phyloP scores from a whole-genome alignment of 2,888 invertebrate genomes.

The Tanytarsus gracilentus region DNA sequence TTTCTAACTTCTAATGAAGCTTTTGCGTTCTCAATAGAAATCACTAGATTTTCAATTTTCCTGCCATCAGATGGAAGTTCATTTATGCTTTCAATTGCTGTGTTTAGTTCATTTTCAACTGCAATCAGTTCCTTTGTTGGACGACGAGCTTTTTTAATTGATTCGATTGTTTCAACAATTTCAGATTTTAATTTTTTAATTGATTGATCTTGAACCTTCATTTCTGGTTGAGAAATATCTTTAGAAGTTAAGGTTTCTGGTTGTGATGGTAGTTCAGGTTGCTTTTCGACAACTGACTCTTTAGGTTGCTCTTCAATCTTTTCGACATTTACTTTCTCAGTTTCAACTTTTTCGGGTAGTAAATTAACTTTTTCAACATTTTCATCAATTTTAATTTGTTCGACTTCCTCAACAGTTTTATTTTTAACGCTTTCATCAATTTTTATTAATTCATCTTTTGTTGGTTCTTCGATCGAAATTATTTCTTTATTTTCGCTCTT shows the following conservation, averaged over 20 bases:
- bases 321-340: not conserved
- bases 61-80: conserved; percentile 31
- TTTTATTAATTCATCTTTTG: not conserved
- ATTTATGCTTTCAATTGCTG: conserved; percentile 21
- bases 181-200: conserved; percentile 29
- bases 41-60: too few relatives aligned
- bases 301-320: not conserved
- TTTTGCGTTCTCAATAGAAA: conserved; percentile 20
- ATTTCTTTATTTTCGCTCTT: conserved; percentile 12
- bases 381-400: too few relatives aligned
- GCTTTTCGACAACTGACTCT: conserved; percentile 20
- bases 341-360: not conserved
- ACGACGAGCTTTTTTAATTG: conserved; percentile 14
- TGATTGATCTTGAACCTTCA: conserved; percentile 31
- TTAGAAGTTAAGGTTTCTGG: conserved; percentile 38
- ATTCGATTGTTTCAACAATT: not conserved
- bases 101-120: not conserved
- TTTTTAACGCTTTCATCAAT: too few relatives aligned
- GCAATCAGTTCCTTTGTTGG: conserved; percentile 2
- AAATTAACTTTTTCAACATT: not conserved
- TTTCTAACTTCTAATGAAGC: conserved; percentile 12
- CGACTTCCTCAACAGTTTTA: not conserved
- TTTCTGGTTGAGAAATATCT: not conserved
- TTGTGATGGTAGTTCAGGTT: not conserved
- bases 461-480: not conserved